Base-by-base conservation (phyloP, 2,888 invertebrate genomes). In the Eugnorisma glareosa region DNA sequence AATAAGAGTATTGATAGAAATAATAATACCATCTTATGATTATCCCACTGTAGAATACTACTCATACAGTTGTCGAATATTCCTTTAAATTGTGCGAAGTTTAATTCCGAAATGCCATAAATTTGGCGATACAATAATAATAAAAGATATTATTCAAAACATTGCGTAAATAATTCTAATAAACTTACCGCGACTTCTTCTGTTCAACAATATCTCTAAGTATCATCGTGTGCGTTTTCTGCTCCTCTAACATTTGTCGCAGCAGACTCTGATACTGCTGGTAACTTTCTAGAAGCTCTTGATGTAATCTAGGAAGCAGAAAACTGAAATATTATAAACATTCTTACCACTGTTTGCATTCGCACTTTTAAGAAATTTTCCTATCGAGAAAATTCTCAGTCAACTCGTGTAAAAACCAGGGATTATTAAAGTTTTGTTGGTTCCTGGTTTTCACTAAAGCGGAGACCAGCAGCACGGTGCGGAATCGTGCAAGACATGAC, bases 231-330 rank as follows among this genome's bases (percentile, higher is more conserved):
- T 98, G 97, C 35, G 96, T 90, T 90, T 97, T 97, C 91, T 98
- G 98, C 80, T 98, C 98, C 75, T 98, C 97, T 5, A 98, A 90
- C 90, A 97, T 97, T 82, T 97, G 97, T 90, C 98, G 97, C 68
- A 99, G 95, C 72, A 98, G 92, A 35, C 96, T 95, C 86, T 98
- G 98, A 93, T 98, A 98, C 54, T 97, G 97, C 89, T 98, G 98
- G 89, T 98, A 98, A 72, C 97, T 97, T 51, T 98, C 98, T 68
- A 98, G 88, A 48, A 99, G 94, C 86, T 98, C 98, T 89, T 98
- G 98, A 81, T 98, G 96, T 80, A 98, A 94, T 89, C 98, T 98
- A 89, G 48, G 94, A 92, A 40, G 4, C 1, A 40, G 10, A 35
- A 35, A 61, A 21, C 28, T 7, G n/a, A 18, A 13, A 54, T 54